These are phyloP conservation scores for Onthophagus sagittarius DNA, from an alignment of 2,888 invertebrate species.

Conservation along the genomic window DNA sequence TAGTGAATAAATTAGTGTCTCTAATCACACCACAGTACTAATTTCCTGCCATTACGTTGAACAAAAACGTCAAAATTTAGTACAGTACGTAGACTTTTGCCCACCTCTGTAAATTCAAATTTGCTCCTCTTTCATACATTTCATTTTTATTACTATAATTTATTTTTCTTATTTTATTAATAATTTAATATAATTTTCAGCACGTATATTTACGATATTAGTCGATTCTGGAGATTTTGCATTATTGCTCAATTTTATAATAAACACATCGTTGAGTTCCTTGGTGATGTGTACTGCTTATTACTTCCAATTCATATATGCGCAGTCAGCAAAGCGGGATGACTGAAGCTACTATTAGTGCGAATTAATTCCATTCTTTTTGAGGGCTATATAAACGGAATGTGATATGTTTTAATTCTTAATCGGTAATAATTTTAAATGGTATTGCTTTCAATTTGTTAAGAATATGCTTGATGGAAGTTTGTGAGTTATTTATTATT, in stretches of 20 bases:
- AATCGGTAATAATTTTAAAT: not conserved
- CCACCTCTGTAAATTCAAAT: too few relatives aligned
- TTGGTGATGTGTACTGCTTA: slow-evolving; percentile 69
- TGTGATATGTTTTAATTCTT: not conserved
- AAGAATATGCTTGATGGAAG: not conserved
- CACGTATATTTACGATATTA: slow-evolving; percentile 74
- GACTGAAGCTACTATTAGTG: not conserved
- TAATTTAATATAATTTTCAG: slow-evolving; percentile 51
- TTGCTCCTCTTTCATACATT: too few relatives aligned
- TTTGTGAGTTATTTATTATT: not conserved
- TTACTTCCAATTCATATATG: slow-evolving; percentile 53
- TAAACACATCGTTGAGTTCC: slow-evolving; percentile 67
- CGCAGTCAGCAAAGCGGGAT: not conserved
- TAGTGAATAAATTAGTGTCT: too few relatives aligned
- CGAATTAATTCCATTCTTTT: not conserved
- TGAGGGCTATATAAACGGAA: not conserved
- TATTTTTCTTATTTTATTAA: slow-evolving; percentile 14
- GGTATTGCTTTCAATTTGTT: not conserved
- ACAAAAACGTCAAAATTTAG: too few relatives aligned
- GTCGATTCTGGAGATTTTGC: slow-evolving; percentile 73
- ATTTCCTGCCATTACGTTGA: too few relatives aligned
- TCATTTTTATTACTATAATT: too few relatives aligned
- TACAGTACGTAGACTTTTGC: too few relatives aligned
- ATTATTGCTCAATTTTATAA: slow-evolving; percentile 67
- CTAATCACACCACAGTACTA: too few relatives aligned